Conservation (phyloP, 2,888 invertebrate genomes). For the Drosophila robusta region DNA sequence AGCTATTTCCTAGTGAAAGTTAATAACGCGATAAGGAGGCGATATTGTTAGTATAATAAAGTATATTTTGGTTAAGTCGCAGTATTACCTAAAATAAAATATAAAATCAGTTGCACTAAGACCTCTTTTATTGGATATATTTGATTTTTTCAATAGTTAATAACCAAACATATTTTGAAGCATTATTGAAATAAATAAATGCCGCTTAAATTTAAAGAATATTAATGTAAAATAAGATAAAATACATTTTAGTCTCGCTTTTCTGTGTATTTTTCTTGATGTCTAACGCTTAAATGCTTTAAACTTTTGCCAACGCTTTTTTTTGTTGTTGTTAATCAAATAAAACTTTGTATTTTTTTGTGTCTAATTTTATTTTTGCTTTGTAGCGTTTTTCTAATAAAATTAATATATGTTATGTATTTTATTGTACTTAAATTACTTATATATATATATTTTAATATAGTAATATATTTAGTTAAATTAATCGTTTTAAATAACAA, state of each 20-base stretch:
- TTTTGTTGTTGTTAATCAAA: conserved; percentile 3
- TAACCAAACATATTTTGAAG: neutral
- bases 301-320: conserved; percentile 40
- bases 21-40: no score
- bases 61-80: neutral
- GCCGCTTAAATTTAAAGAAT: neutral
- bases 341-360: no score
- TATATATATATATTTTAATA: no score
- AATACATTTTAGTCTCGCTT: conserved; percentile 3
- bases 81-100: neutral
- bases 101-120: conserved; percentile 1
- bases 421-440: no score
- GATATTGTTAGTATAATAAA: neutral
- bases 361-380: conserved; percentile 9
- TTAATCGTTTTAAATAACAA: neutral
- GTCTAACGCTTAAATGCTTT: conserved; percentile 3
- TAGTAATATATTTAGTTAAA: neutral
- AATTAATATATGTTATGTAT: no score
- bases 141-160: neutral
- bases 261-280: neutral
- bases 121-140: neutral
- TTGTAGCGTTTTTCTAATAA: conserved; percentile 9
- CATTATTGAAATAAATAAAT: neutral
- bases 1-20: no score
- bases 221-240: neutral